These are phyloP conservation scores for Oncorhynchus masou DNA, from an alignment of 2,113 vertebrate genomes.

Conservation along the genomic window DNA sequence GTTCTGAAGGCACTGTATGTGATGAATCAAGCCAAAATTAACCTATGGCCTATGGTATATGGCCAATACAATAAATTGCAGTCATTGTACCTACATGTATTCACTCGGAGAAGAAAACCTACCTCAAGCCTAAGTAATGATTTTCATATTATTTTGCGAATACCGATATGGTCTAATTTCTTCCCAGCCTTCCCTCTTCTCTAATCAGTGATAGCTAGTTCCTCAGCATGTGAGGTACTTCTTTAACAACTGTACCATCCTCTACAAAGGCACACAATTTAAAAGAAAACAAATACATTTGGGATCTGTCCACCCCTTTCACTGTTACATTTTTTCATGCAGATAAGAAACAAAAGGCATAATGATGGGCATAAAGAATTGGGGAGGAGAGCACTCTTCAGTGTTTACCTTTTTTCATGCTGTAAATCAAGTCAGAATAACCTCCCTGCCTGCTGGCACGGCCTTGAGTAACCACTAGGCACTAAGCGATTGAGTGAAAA, in stretches of 20 bases:
- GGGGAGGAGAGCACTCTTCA: background rate
- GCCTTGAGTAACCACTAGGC: background rate
- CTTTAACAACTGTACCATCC: slow-evolving; percentile 51
- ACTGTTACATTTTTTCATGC: background rate
- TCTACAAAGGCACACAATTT: slow-evolving; percentile 27
- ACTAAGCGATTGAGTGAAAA: too few relatives aligned
- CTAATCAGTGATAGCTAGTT: slow-evolving; percentile 41
- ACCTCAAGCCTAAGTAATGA: too few relatives aligned
- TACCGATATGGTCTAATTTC: slow-evolving; percentile 44
- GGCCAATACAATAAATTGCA: too few relatives aligned
- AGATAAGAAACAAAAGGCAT: slow-evolving; percentile 21
- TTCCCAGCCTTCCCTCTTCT: slow-evolving; percentile 31
- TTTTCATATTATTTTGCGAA: slow-evolving; percentile 48
- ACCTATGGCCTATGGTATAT: too few relatives aligned
- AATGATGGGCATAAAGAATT: slow-evolving; percentile 9
- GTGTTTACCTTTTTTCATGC: background rate
- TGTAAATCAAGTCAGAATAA: background rate
- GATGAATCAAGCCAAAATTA: too few relatives aligned
- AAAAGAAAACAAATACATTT: slow-evolving; percentile 17
- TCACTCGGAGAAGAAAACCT: too few relatives aligned
- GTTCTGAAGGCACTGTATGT: too few relatives aligned
- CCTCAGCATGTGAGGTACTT: slow-evolving; percentile 47
- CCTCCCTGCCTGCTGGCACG: background rate
- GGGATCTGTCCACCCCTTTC: slow-evolving; percentile 8
- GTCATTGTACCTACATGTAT: too few relatives aligned